Percentiles rank a stretch among this genome's conserved stretches.
phyloP scores from a whole-genome alignment of 2,888 invertebrate genomes.

The Sinelater perroti region DNA sequence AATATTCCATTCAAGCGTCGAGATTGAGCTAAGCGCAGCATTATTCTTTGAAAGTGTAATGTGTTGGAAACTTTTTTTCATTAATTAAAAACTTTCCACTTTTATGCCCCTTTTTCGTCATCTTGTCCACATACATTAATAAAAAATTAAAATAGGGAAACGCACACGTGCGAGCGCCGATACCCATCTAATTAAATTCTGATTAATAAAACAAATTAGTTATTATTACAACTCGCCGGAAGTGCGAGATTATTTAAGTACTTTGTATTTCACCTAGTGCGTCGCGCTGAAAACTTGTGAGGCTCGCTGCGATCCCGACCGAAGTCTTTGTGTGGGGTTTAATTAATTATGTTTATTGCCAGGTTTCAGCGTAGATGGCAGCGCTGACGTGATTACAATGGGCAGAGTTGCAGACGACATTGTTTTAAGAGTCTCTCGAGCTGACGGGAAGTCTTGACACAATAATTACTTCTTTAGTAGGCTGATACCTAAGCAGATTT shows the following conservation, averaged over 20 bases:
- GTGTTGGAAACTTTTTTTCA: not conserved
- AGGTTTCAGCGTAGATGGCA: constrained; percentile 12
- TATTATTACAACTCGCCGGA: no score
- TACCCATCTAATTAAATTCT: constrained; percentile 6
- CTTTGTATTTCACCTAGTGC: no score
- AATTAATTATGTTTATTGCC: constrained; percentile 16
- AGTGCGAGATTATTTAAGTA: no score
- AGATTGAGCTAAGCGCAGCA: no score
- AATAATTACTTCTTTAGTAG: constrained; percentile 23
- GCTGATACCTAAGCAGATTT: constrained; percentile 15
- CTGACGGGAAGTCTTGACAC: constrained; percentile 13
- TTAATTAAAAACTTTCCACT: constrained; percentile 10
- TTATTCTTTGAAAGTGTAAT: no score
- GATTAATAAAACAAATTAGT: not conserved
- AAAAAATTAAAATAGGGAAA: constrained; percentile 1
- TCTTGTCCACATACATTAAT: not conserved
- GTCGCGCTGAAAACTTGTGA: no score
- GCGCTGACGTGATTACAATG: constrained; percentile 23
- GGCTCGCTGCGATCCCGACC: no score
- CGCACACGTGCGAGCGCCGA: no score
- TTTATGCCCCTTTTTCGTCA: not conserved
- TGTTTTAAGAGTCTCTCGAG: constrained; percentile 18
- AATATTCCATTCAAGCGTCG: no score
- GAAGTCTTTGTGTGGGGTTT: not conserved
- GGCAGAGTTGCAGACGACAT: constrained; percentile 17